Conservation (phyloP, 2,797 vertebrate genomes). For the Cichlasoma orientale region DNA sequence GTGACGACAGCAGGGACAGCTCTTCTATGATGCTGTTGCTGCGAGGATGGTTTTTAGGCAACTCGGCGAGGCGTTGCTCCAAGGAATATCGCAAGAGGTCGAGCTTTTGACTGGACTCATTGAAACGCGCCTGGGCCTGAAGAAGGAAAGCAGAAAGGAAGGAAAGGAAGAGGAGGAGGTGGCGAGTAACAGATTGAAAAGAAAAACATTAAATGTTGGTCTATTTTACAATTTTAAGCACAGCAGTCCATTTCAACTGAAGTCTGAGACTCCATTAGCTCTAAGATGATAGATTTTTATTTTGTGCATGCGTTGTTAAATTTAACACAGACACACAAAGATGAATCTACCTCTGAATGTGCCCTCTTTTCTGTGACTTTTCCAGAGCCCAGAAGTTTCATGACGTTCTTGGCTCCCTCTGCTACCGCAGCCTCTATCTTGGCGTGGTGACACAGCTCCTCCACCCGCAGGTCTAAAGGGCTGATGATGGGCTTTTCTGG, state of each 20-base stretch:
- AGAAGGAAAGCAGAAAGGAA: background rate
- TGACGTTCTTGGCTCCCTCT: conserved; percentile 98
- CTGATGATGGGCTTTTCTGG: conserved; percentile 95
- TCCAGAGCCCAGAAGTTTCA: conserved; percentile 94
- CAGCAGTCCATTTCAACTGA: conserved; percentile 14
- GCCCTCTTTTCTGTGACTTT: conserved; percentile 97
- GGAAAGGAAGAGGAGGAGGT: background rate
- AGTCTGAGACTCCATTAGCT: background rate
- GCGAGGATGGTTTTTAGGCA: conserved; percentile 96
- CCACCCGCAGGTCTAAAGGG: conserved; percentile 93
- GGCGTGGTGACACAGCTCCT: conserved; percentile 96
- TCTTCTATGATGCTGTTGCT: conserved; percentile 94
- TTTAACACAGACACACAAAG: background rate
- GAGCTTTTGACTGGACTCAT: conserved; percentile 95
- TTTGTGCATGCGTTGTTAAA: background rate
- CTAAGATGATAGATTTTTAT: background rate
- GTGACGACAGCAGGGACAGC: conserved; percentile 89
- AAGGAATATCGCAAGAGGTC: conserved; percentile 94
- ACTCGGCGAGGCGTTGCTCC: conserved; percentile 92
- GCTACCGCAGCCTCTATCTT: conserved; percentile 97
- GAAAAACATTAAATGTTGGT: conserved; percentile 7
- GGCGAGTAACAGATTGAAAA: background rate
- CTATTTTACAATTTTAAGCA: conserved; percentile 16
- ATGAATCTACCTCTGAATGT: conserved; percentile 87
- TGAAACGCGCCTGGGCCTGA: conserved; percentile 95